Evolutionary conservation across 1,140 invertebrate species (phyloP), one percentile per base, ranked within the genome.

Genomic region (Calycopis cecrops): DNA sequence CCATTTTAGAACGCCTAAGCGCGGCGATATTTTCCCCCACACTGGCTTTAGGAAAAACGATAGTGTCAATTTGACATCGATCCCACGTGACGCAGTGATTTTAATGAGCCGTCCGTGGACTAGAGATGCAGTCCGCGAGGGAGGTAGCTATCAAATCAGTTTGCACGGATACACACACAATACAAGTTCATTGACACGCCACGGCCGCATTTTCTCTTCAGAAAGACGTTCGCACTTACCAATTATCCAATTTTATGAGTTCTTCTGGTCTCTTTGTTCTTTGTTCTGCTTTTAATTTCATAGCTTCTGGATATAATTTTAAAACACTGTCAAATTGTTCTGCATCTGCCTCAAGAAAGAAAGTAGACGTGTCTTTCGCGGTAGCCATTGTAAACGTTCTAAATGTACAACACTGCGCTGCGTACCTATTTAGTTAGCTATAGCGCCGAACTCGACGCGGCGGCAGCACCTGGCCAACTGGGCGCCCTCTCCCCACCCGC

Each of bases 221-320:
- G 69, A 82, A 82, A 85, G 79, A 77, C 79, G 75, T 84, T 77
- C 65, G 69, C 64, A 94, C 94, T 95, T 90, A 96, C 96, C 96
- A 97, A 82, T 96, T 94, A 88, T 97, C 96, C 85, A 97, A 89
- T 88, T 96, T 96, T 85, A 97, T 94, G 65, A 97, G 91, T 89
- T 97, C 96, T 85, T 97, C 95, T 48, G 95, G 95, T 88, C 95
- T 97, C 90, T 97, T 97, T 71, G 91, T 93, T 81, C 94, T 95
- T 76, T 91, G 91, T 87, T 96, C 94, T 51, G 96, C 95, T 88
- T 97, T 97, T 64, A 96, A 87, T 84, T 92, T 91, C 47, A 97
- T 89, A 59, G 95, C 96, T 89, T 96, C 92, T 60, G 95, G 94
- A 88, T 97, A 97, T 70, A 97, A 89, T 88, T 94, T 94, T 68